phyloP scores from a whole-genome alignment of 2,113 vertebrate genomes.

The Xiphophorus couchianus region DNA sequence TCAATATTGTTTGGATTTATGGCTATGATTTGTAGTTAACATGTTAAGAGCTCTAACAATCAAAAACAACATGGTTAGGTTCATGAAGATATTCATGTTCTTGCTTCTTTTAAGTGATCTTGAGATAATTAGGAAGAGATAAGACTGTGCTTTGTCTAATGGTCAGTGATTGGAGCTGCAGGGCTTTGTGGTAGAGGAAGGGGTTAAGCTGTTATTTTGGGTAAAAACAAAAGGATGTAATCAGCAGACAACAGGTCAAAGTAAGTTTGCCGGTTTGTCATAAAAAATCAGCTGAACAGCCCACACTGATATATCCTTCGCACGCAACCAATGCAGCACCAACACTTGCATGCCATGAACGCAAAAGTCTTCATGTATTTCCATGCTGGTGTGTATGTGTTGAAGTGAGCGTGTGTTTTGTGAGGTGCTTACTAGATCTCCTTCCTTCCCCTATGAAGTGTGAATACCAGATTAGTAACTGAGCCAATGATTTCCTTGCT shows the following conservation, averaged over 20 bases:
- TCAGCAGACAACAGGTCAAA: constrained; percentile 45
- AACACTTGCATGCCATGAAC: constrained; percentile 5
- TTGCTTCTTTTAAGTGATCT: not conserved
- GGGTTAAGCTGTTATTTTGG: constrained; percentile 11
- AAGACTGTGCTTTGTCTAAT: constrained; percentile 5
- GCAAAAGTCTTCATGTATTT: constrained; percentile 8
- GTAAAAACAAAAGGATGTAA: constrained; percentile 35
- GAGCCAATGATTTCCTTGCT: constrained; percentile 59
- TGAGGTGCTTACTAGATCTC: constrained; percentile 54
- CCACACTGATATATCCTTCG: constrained; percentile 34
- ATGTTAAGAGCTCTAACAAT: not conserved
- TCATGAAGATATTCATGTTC: not conserved
- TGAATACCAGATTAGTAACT: constrained; percentile 76
- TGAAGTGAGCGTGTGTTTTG: not conserved
- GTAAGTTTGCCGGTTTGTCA: constrained; percentile 29
- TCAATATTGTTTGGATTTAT: too few species aligned
- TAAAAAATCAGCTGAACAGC: constrained; percentile 36
- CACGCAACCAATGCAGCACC: constrained; percentile 52
- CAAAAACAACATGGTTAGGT: not conserved
- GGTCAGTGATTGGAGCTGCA: constrained; percentile 2
- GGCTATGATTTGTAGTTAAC: too few species aligned
- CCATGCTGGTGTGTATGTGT: constrained; percentile 4
- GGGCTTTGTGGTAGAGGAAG: not conserved
- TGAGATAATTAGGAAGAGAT: not conserved
- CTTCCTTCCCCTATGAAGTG: constrained; percentile 66